These are phyloP conservation scores for Amphipyra berbera DNA, from an alignment of 2,888 invertebrate species.

Conservation along the genomic window DNA sequence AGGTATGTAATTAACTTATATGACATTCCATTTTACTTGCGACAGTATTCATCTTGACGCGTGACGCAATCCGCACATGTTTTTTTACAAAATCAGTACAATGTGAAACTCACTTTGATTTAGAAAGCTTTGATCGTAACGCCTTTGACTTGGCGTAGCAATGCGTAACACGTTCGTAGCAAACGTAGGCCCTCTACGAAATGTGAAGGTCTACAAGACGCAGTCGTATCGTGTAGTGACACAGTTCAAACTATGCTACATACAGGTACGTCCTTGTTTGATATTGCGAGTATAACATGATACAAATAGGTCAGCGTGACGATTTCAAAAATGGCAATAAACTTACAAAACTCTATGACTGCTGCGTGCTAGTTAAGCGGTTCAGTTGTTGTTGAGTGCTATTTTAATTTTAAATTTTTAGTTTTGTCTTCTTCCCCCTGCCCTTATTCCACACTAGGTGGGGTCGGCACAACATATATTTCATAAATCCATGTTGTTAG, in stretches of 20 bases:
- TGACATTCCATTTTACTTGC: background rate
- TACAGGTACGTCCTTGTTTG: background rate
- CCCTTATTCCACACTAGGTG: too few relatives aligned
- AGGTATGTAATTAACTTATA: background rate
- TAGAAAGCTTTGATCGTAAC: slow-evolving; percentile 29
- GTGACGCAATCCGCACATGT: slow-evolving; percentile 1
- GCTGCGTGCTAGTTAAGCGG: too few relatives aligned
- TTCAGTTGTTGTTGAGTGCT: too few relatives aligned
- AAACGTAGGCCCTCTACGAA: slow-evolving; percentile 11
- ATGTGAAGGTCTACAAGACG: slow-evolving; percentile 11
- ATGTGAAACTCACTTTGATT: slow-evolving; percentile 18
- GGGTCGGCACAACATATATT: too few relatives aligned
- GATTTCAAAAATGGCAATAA: too few relatives aligned
- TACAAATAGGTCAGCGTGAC: background rate
- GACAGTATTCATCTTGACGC: background rate
- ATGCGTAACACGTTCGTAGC: slow-evolving; percentile 31
- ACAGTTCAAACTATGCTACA: background rate
- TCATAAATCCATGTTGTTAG: too few relatives aligned
- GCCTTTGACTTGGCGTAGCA: slow-evolving; percentile 19
- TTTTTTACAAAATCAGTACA: background rate
- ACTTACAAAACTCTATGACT: too few relatives aligned
- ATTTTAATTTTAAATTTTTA: too few relatives aligned
- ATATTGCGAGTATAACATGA: background rate
- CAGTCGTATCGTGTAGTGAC: slow-evolving; percentile 3
- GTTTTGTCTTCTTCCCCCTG: too few relatives aligned